Evolutionary conservation across 2,113 vertebrate species (phyloP).

Genomic region (Myocastor coypus): DNA sequence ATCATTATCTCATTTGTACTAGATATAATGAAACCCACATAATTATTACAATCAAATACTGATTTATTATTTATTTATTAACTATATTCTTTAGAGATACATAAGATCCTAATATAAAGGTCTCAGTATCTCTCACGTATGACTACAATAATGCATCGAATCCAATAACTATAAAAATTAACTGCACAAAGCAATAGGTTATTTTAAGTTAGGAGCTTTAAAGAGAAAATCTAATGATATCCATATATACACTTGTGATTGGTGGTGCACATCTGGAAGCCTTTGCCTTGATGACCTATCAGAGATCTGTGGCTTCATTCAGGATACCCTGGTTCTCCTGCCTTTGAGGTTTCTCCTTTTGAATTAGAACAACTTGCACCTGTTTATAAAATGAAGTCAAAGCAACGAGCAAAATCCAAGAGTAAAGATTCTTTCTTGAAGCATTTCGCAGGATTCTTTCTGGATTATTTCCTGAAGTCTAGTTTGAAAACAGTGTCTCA

Average conservation of each 20-base stretch:
- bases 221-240: too few species aligned
- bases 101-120: neutral
- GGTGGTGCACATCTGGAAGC: neutral
- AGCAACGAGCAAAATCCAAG: neutral
- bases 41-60: neutral
- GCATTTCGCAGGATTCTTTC: too few species aligned
- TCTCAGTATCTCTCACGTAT: neutral
- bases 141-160: neutral
- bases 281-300: neutral
- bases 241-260: neutral
- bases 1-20: neutral
- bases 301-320: neutral
- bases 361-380: neutral
- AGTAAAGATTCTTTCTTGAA: too few species aligned
- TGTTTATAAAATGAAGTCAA: neutral
- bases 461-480: neutral
- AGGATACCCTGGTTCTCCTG: neutral
- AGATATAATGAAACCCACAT: neutral
- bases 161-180: neutral
- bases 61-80: neutral
- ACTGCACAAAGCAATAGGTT: neutral
- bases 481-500: neutral
- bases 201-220: too few species aligned
- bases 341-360: neutral
- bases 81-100: neutral